Evolutionary conservation across 2,888 invertebrate species (phyloP).

Genomic region (Drosophila emarginata): DNA sequence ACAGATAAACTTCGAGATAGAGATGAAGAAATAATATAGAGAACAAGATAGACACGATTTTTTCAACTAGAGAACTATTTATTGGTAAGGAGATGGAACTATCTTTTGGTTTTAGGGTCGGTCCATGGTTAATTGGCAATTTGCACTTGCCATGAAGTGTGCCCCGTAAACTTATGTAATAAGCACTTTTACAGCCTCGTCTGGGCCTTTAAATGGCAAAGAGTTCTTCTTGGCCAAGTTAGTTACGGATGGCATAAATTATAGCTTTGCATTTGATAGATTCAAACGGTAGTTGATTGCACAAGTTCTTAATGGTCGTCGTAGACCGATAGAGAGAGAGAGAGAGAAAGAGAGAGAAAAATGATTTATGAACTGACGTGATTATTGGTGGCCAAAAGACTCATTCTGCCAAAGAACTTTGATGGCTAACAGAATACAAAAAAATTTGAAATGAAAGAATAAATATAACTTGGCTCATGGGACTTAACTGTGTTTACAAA

Average conservation of each 20-base stretch:
- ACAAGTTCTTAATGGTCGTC: constrained; percentile 27
- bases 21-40: background rate
- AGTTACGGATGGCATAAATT: constrained; percentile 39
- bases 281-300: constrained; percentile 64
- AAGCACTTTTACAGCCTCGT: constrained; percentile 32
- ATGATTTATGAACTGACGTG: too few relatives aligned
- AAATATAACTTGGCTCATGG: too few relatives aligned
- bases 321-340: too few relatives aligned
- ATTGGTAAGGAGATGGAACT: too few relatives aligned
- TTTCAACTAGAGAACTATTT: too few relatives aligned
- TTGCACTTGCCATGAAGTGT: constrained; percentile 45
- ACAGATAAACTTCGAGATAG: background rate
- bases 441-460: too few relatives aligned
- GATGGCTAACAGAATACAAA: too few relatives aligned
- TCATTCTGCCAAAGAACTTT: too few relatives aligned
- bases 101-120: background rate
- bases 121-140: constrained; percentile 52
- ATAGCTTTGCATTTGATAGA: constrained; percentile 53
- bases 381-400: too few relatives aligned
- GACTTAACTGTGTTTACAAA: too few relatives aligned
- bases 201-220: background rate
- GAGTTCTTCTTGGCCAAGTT: background rate
- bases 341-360: too few relatives aligned
- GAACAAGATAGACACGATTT: constrained; percentile 2
- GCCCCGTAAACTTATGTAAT: constrained; percentile 34